Evolutionary conservation across 2,113 vertebrate species (phyloP), one percentile per base, ranked within the genome.

Genomic region (Triplophysa dalaica): DNA sequence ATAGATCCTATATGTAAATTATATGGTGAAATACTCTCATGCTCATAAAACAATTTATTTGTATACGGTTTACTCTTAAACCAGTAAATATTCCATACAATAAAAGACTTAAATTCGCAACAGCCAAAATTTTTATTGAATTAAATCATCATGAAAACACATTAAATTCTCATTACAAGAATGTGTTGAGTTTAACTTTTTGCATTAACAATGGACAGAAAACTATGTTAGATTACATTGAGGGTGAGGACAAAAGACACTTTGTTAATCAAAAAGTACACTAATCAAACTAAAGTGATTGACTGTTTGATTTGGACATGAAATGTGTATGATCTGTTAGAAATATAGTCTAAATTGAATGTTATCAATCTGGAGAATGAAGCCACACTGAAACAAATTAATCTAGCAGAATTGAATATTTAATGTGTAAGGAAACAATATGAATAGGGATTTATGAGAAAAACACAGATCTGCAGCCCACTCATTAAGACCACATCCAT

Each of bases 91-190:
- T 8, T n/a, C 8, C 54, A 56, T n/a, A 19, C 6, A 17, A 70
- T 1, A n/a, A 1, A 19, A 1, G 5, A 8, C 10, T 56, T 14
- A 12, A 1, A 9, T 38, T 56, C 88, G 70, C 83, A 88, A 84
- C 85, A 89, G 86, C 78, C 61, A 61, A 79, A 78, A 38, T 61
- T 77, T 90, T 89, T 89, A 87, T 90, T 91, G 82, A 89, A 80
- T 80, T 84, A 84, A 87, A 83, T 82, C 9, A 66, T 73, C 9
- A 66, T 73, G 84, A 82, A 79, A 24, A 8, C 48, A 80, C 80
- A 16, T 72, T 52, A 82, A 78, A 83, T 70, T 85, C 69, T 87
- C 85, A 76, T 24, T n/a, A 33, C 33, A 52, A 84, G 75, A 58
- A 84, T 69, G 5, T 7, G 7, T 16, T 67, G 8, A 17, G n/a